Evolutionary conservation across 1,140 invertebrate species (phyloP).

Genomic region (Paraescarpia echinospica): DNA sequence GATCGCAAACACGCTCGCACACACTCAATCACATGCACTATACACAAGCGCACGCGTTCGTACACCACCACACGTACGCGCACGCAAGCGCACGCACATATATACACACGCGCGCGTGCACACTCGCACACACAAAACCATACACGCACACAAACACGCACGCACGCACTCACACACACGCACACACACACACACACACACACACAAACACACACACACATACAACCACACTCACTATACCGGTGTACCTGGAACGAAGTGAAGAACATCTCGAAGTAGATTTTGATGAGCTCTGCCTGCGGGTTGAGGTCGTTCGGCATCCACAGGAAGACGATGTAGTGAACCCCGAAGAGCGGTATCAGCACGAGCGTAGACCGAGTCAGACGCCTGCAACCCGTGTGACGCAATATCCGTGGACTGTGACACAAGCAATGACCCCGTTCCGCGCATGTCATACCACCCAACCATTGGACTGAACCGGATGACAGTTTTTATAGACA

Average conservation of each 20-base stretch:
- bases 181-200: constrained; percentile 9
- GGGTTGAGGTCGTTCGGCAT: constrained; percentile 63
- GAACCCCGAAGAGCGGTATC: constrained; percentile 79
- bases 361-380: constrained; percentile 76
- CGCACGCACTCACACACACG: neutral
- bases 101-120: no score
- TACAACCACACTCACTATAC: constrained; percentile 14
- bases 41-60: no score
- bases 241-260: constrained; percentile 71
- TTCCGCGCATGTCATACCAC: constrained; percentile 11
- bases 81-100: no score
- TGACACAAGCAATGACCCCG: constrained; percentile 7
- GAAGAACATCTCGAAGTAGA: constrained; percentile 76
- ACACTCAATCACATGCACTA: no score
- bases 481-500: neutral
- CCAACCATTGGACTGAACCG: neutral
- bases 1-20: no score
- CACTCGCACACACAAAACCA: neutral
- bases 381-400: constrained; percentile 37
- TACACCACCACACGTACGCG: neutral
- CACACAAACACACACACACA: constrained; percentile 24
- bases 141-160: neutral
- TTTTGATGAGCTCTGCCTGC: constrained; percentile 69
- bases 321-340: constrained; percentile 72
- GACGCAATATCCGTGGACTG: neutral